These are phyloP conservation scores for Papilio polytes DNA, from an alignment of 1,140 invertebrate species.

Conservation along the genomic window DNA sequence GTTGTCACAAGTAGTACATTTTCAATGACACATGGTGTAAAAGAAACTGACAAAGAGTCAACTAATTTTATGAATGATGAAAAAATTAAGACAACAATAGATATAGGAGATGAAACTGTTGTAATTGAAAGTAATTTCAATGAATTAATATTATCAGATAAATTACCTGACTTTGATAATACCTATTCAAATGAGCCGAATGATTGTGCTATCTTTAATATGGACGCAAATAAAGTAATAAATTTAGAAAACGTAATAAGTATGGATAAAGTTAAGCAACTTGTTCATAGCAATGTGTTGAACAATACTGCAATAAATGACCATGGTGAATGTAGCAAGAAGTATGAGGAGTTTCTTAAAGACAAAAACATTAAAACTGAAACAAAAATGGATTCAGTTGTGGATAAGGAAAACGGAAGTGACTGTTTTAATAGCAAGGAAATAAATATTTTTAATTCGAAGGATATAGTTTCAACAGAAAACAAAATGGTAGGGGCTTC, in stretches of 20 bases:
- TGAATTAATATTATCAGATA: neutral
- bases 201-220: slow-evolving; percentile 13
- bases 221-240: neutral
- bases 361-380: neutral
- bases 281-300: neutral
- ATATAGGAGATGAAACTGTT: neutral
- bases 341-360: neutral
- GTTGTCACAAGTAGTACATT: neutral
- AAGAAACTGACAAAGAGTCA: too few species aligned
- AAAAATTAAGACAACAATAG: too few species aligned
- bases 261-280: neutral
- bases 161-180: neutral
- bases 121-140: neutral
- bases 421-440: neutral
- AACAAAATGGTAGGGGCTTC: neutral
- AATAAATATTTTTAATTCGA: neutral
- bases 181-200: neutral
- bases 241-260: neutral
- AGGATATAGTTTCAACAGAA: neutral
- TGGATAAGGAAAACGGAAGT: neutral
- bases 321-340: neutral
- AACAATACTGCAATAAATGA: neutral
- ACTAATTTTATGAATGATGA: too few species aligned
- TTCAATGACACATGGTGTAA: too few species aligned
- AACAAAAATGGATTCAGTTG: neutral